Evolutionary conservation across 2,888 invertebrate genomes (phyloP).

Genomic region (Rhingia rostrata): DNA sequence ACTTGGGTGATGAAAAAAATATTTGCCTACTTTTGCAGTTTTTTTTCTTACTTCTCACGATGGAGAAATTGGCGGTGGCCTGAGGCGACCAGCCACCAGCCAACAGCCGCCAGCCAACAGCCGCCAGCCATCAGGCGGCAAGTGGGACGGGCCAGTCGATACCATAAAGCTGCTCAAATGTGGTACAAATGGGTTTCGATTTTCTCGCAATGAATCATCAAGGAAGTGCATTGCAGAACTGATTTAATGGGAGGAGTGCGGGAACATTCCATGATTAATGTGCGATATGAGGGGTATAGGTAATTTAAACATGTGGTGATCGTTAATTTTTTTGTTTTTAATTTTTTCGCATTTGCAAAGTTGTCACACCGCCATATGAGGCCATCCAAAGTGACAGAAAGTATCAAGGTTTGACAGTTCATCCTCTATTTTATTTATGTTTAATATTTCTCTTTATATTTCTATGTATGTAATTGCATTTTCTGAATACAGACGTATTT

Average conservation of each 20-base stretch:
- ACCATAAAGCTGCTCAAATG: slow-evolving; percentile 20
- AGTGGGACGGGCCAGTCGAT: slow-evolving; percentile 23
- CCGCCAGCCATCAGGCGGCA: no score
- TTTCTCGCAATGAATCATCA: not conserved
- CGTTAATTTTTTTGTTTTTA: no score
- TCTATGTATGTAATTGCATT: no score
- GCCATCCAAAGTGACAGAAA: no score
- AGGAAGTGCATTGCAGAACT: slow-evolving; percentile 18
- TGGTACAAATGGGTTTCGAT: slow-evolving; percentile 15
- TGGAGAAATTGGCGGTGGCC: slow-evolving; percentile 21
- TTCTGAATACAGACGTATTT: no score
- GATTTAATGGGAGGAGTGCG: not conserved
- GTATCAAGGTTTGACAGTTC: no score
- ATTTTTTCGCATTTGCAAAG: no score
- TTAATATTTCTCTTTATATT: no score
- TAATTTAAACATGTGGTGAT: not conserved
- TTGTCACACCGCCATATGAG: no score
- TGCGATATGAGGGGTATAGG: not conserved
- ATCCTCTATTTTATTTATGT: no score
- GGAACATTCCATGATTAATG: not conserved
- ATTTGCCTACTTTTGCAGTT: slow-evolving; percentile 48
- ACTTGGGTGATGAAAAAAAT: slow-evolving; percentile 19
- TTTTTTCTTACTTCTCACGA: slow-evolving; percentile 36
- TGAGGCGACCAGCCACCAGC: no score
- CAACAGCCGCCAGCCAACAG: no score